phyloP scores from a whole-genome alignment of 2,113 vertebrate genomes.

The Spizaetus ornatus region DNA sequence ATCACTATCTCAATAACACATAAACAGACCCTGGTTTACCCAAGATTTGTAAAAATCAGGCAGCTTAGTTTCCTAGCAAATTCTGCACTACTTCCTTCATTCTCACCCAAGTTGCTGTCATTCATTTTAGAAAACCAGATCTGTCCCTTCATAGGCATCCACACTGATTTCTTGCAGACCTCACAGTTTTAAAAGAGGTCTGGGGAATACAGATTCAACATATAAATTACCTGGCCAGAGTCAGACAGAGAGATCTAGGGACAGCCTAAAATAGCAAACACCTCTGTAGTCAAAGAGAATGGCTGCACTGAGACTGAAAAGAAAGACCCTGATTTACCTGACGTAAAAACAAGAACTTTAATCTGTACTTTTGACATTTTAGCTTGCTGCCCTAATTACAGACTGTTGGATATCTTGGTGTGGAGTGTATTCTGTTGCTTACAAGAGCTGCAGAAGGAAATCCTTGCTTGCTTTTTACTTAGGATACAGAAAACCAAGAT shows the following conservation, averaged over 20 bases:
- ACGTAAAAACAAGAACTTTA: background rate
- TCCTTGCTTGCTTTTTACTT: background rate
- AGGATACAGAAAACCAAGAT: background rate
- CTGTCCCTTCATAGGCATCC: background rate
- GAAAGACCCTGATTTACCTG: background rate
- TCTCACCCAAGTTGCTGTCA: background rate
- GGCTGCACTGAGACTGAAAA: background rate
- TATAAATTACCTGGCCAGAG: background rate
- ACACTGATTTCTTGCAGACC: background rate
- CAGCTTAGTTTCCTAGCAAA: background rate
- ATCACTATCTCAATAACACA: background rate
- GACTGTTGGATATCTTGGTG: background rate
- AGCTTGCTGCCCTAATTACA: background rate
- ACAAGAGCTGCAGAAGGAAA: background rate
- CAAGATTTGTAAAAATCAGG: background rate
- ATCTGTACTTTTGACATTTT: background rate
- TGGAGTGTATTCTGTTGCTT: background rate
- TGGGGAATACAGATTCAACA: background rate
- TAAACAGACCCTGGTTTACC: background rate
- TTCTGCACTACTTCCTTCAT: background rate
- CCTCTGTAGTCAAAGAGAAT: background rate
- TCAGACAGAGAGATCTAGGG: background rate
- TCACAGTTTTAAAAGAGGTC: background rate
- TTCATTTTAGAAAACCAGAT: background rate
- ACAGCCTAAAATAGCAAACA: background rate